A percentile compares a stretch with the other conserved stretches of the same genome.
These are phyloP conservation scores for Phyllostomus discolor DNA, from an alignment of 2,113 vertebrate species.

Conservation along the genomic window DNA sequence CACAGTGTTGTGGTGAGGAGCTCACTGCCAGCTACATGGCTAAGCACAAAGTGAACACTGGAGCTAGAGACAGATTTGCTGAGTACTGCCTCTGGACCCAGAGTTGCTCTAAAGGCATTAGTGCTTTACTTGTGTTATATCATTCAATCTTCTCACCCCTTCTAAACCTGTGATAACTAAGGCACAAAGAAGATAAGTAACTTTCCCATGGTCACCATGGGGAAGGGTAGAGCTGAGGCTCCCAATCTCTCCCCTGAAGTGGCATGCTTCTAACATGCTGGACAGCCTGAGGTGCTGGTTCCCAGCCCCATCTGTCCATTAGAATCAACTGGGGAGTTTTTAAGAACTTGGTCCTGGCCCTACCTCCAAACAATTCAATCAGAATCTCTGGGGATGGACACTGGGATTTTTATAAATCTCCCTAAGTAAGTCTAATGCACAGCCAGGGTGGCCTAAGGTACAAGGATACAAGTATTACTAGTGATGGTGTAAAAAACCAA, in stretches of 20 bases:
- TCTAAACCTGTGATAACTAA: background rate
- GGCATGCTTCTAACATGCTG: background rate
- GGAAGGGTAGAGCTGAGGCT: background rate
- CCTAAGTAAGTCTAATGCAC: background rate
- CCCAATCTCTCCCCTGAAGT: background rate
- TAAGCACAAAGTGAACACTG: background rate
- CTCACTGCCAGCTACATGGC: background rate
- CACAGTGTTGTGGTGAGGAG: background rate
- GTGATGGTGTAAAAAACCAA: background rate
- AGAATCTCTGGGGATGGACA: background rate
- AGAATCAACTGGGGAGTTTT: constrained; percentile 34
- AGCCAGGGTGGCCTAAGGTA: constrained; percentile 27
- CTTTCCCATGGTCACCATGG: background rate
- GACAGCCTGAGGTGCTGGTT: background rate
- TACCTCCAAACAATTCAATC: constrained; percentile 18
- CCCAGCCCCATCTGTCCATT: background rate
- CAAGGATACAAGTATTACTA: constrained; percentile 9
- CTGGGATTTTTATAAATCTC: constrained; percentile 27
- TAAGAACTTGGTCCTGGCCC: background rate
- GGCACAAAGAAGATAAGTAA: background rate
- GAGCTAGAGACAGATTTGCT: background rate
- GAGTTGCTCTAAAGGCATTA: background rate
- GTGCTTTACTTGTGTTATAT: background rate
- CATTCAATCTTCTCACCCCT: background rate
- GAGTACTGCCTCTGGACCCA: background rate